Evolutionary conservation across 2,113 vertebrate genomes (phyloP), one percentile per base, ranked within the genome.

Genomic region (Paramisgurnus dabryanus): DNA sequence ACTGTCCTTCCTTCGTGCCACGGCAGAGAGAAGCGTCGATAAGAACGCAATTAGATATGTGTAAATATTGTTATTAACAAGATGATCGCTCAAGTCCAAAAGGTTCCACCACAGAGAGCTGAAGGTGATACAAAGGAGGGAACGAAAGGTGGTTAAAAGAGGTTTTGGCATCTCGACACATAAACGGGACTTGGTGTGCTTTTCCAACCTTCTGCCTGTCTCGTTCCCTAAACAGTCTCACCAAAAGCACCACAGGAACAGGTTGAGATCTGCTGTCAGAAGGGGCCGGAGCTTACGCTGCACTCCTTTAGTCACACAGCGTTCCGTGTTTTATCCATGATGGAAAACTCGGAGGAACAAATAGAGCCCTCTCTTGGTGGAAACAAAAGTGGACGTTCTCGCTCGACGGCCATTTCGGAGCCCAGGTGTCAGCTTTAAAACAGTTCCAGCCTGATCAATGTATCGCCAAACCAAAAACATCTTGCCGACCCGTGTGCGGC

Each of bases 361-460:
- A 80, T 67, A 73, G 68, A 57, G 34, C 64, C 45, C 67, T 77
- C 64, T 74, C 11, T 10, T 45, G 68, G 67, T 34, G 49, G 69
- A 63, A 40, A 81, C 60, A 78, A 74, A 78, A 81, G 79, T 67
- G 83, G 69, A 78, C 75, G 43, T 81, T 81, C 34, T 18, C 58
- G 22, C 65, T 76, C 76, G 41, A 74, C 55, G 70, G 70, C 76
- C 71, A 76, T 79, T 85, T 85, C 60, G 3, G 69, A 79, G 80
- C 64, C 80, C 53, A 71, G 61, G 60, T 72, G 66, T 76, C 78
- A 74, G 76, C 66, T 27, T 22, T 15, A 80, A 73, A 85, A 61
- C 60, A 60, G 22, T 77, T 80, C 78, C 72, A 73, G 61, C 8
- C 77, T 82, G 80, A 85, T 82, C 84, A 82, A 82, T 85, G 72